Conservation (phyloP, 2,797 vertebrate genomes). For the Pseudochaenichthys georgianus region DNA sequence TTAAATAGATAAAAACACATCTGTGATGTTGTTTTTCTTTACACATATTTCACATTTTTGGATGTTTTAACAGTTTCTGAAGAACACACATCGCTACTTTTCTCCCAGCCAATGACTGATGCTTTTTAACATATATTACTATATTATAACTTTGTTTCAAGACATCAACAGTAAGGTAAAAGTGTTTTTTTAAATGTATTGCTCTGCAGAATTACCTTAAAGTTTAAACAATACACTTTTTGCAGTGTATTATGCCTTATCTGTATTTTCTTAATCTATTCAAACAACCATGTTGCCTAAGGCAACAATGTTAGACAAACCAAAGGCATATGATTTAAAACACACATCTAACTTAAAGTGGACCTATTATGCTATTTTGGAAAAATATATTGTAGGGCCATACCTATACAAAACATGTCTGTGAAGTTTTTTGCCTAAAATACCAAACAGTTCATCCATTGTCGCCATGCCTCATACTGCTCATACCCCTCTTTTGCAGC, state of each 20-base stretch:
- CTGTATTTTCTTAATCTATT: background rate
- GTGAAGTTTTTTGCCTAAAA: no score
- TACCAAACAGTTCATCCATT: no score
- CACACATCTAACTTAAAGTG: constrained; percentile 11
- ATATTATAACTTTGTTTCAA: background rate
- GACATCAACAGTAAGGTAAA: background rate
- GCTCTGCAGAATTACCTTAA: background rate
- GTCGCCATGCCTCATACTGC: no score
- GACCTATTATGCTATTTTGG: no score
- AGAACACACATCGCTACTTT: background rate
- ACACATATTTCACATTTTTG: background rate
- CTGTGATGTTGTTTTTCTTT: background rate
- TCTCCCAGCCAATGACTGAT: background rate
- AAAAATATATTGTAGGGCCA: no score
- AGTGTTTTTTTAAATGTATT: background rate
- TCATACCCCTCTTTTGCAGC: no score
- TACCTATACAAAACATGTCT: no score
- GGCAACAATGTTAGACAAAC: constrained; percentile 5
- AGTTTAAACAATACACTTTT: background rate
- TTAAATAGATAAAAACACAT: background rate
- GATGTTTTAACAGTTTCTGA: background rate
- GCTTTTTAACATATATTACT: background rate
- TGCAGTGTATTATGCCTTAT: constrained; percentile 1
- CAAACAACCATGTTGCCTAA: background rate
- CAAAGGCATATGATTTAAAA: constrained; percentile 19